Conservation (phyloP, 1,140 invertebrate species). For the Drosophila simulans region DNA sequence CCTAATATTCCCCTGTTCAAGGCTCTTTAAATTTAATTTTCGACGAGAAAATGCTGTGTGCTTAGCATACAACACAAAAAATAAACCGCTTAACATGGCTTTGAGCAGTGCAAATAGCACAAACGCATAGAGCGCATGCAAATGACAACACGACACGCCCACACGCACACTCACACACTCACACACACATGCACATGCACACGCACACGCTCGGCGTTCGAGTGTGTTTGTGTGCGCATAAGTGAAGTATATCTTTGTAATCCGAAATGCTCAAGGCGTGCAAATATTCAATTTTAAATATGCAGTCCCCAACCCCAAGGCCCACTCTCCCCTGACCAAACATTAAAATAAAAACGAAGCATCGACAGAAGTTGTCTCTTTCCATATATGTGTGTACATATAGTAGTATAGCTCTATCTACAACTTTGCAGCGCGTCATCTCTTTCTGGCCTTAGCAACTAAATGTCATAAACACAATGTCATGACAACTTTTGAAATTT, state of each 20-base stretch:
- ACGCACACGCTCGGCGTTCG: slow-evolving; percentile 5
- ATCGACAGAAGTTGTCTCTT: slow-evolving; percentile 24
- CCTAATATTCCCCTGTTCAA: not conserved
- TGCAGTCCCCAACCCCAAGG: slow-evolving; percentile 34
- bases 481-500: slow-evolving; percentile 84
- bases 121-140: slow-evolving; percentile 73
- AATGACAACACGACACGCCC: slow-evolving; percentile 69
- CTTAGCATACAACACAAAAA: slow-evolving; percentile 57
- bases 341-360: slow-evolving; percentile 36
- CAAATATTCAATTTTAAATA: slow-evolving; percentile 83
- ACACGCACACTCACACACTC: slow-evolving; percentile 6
- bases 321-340: slow-evolving; percentile 15
- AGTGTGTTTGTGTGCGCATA: slow-evolving; percentile 59
- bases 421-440: slow-evolving; percentile 22
- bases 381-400: not conserved
- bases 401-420: not conserved
- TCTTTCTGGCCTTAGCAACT: slow-evolving; percentile 41
- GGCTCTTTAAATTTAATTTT: slow-evolving; percentile 57
- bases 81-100: slow-evolving; percentile 81
- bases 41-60: slow-evolving; percentile 52
- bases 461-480: slow-evolving; percentile 81
- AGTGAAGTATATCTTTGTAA: slow-evolving; percentile 81
- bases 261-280: slow-evolving; percentile 80
- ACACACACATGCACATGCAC: slow-evolving; percentile 25
- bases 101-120: slow-evolving; percentile 77